Percentiles rank a stretch among this genome's conserved stretches.
These are phyloP conservation scores for Coilia nasus DNA, from an alignment of 2,797 vertebrate genomes.

Conservation along the genomic window DNA sequence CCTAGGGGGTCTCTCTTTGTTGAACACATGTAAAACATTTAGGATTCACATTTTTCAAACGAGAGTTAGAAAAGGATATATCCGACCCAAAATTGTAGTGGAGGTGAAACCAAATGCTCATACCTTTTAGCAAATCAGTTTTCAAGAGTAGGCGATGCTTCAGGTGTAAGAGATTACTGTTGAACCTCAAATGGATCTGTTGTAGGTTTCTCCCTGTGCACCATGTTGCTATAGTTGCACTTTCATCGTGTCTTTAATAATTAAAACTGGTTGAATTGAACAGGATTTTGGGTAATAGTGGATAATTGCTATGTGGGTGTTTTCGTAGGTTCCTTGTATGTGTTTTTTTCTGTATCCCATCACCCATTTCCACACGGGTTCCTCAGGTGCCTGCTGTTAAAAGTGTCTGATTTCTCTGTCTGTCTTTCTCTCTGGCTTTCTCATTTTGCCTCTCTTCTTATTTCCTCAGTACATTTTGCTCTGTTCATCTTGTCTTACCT, in stretches of 20 bases:
- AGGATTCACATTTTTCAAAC: background rate
- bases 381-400: background rate
- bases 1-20: background rate
- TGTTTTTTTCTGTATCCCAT: background rate
- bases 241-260: background rate
- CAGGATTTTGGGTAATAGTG: background rate
- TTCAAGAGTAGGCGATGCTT: background rate
- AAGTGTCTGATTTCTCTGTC: background rate
- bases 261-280: background rate
- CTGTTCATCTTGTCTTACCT: conserved; percentile 1
- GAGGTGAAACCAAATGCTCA: background rate
- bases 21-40: background rate
- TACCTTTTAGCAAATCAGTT: background rate
- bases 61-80: background rate
- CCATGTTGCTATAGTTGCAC: background rate
- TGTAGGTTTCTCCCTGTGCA: background rate
- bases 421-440: background rate
- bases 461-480: conserved; percentile 21
- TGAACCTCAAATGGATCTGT: background rate
- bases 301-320: background rate
- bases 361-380: background rate
- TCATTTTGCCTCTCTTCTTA: background rate
- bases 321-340: background rate
- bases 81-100: background rate
- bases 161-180: background rate